Conservation (phyloP, 2,888 invertebrate genomes). For the Lottia scabra region DNA sequence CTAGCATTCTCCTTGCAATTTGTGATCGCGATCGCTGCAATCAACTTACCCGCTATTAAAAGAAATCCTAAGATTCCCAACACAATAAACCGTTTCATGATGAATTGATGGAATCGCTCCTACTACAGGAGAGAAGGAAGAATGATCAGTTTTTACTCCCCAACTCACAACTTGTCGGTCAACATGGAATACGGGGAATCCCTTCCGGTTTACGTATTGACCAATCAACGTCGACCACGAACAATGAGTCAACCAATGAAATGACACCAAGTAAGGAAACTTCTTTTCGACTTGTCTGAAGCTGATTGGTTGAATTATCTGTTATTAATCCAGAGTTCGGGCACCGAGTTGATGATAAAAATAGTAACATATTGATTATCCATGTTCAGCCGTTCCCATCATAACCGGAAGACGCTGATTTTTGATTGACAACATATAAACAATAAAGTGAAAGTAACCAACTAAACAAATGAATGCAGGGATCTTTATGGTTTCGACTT, state of each 20-base stretch:
- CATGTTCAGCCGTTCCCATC: no score
- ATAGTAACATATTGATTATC: no score
- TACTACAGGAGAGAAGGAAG: constrained; percentile 14
- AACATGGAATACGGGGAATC: constrained; percentile 40
- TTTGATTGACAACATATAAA: neutral
- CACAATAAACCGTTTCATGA: constrained; percentile 41
- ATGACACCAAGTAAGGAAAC: constrained; percentile 53
- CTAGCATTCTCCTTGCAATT: no score
- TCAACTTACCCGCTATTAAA: constrained; percentile 52
- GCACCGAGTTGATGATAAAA: no score
- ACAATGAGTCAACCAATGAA: constrained; percentile 48
- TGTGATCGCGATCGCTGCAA: no score
- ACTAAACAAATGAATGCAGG: no score
- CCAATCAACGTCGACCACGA: constrained; percentile 59
- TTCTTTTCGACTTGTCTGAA: constrained; percentile 51
- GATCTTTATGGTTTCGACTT: no score
- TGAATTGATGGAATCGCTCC: constrained; percentile 12
- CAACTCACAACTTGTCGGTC: neutral
- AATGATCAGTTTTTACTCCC: constrained; percentile 13
- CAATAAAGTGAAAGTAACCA: neutral
- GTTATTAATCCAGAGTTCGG: neutral
- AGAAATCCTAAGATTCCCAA: constrained; percentile 54
- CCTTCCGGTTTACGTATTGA: constrained; percentile 34
- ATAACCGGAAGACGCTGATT: no score
- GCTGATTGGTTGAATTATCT: constrained; percentile 46